Evolutionary conservation across 2,888 invertebrate genomes (phyloP), one percentile per base, ranked within the genome.

Genomic region (Watsonalla cultraria): DNA sequence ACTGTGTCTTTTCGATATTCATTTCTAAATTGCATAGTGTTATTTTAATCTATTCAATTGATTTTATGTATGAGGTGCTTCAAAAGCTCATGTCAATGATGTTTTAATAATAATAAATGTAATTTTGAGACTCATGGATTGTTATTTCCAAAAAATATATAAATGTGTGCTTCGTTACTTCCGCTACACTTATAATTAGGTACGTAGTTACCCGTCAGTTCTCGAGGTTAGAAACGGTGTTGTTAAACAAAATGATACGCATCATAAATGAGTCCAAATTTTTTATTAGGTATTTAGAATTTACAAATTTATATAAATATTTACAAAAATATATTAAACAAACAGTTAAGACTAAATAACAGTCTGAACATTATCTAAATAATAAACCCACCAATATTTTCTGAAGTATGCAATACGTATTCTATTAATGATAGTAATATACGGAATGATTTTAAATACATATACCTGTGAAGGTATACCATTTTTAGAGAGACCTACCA

Each of bases 361-460:
- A 45, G 34, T 45, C 45, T n/a, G 45, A n/a, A 42, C 11, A 11
- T 11, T 42, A 42, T n/a, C 9, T 42, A 42, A 42, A 42, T 11
- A 0, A 42, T 59, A 59, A 56, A 54, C 57, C 62, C 61, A 58
- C 54, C 57, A 37, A 53, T 55, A 49, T 53, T 45, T 42, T 42
- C 11, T 42, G 42, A 11, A 42, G 42, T 37, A 37, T 37, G 37
- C 24, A 24, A 24, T 24, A 24, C 24, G 24, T 24, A 24, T 24
- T 24, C 24, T 24, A 24, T 24, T 24, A 24, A 24, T 4, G 24
- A 24, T 1, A 24, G 4, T 24, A 24, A 24, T 24, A 24, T 24
- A 24, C 24, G 4, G 24, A 24, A 24, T 24, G 1, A 24, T 24
- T 24, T 1, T 24, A 24, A 1, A 24, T 24, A 24, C 24, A 24